Evolutionary conservation across 1,140 invertebrate species (phyloP).

Genomic region (Caenorhabditis briggsae): DNA sequence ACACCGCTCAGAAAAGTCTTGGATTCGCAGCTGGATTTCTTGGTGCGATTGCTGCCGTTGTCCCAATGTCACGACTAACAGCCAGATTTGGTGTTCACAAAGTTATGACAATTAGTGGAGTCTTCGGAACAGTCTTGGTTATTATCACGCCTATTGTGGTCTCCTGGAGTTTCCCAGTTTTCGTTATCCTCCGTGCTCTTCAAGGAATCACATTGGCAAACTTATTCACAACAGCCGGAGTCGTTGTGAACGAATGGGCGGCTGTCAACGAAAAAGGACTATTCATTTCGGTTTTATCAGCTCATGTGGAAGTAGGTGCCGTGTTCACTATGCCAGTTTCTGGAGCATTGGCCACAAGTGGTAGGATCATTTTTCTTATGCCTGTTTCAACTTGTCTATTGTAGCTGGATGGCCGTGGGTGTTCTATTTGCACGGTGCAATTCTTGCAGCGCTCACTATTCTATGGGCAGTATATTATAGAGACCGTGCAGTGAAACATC

Average conservation of each 20-base stretch:
- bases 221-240: slow-evolving; percentile 62
- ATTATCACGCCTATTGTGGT: slow-evolving; percentile 56
- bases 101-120: slow-evolving; percentile 55
- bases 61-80: slow-evolving; percentile 20
- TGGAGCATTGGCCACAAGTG: slow-evolving; percentile 54
- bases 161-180: slow-evolving; percentile 57
- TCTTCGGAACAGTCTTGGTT: slow-evolving; percentile 31
- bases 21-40: slow-evolving; percentile 58
- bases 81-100: slow-evolving; percentile 55
- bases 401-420: slow-evolving; percentile 66
- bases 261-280: slow-evolving; percentile 63
- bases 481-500: slow-evolving; percentile 61
- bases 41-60: slow-evolving; percentile 33
- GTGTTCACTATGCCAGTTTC: slow-evolving; percentile 65
- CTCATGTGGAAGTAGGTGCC: slow-evolving; percentile 62
- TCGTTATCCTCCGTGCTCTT: slow-evolving; percentile 59
- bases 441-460: slow-evolving; percentile 56
- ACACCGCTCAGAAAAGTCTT: slow-evolving; percentile 54
- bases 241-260: slow-evolving; percentile 63
- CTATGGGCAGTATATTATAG: slow-evolving; percentile 66
- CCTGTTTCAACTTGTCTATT: background rate
- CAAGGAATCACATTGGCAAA: slow-evolving; percentile 64
- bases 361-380: slow-evolving; percentile 38
- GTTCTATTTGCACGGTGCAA: slow-evolving; percentile 63
- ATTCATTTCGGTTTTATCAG: slow-evolving; percentile 66